These are phyloP conservation scores for Athrips mouffetella DNA, from an alignment of 2,888 invertebrate species.

Conservation along the genomic window DNA sequence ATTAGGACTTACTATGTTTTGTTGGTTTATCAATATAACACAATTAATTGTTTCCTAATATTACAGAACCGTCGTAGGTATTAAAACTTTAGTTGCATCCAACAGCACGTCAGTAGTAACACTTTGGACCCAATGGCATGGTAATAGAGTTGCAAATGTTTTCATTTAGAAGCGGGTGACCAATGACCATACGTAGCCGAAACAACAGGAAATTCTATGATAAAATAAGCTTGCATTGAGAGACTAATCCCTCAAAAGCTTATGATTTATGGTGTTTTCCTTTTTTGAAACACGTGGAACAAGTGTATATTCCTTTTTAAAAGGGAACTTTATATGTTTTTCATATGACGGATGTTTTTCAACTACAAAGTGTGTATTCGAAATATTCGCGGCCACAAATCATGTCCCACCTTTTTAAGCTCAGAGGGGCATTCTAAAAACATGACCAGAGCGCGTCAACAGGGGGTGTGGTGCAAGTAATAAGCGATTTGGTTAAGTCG, in stretches of 20 bases:
- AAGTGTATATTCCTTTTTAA: conserved; percentile 4
- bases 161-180: too few species aligned
- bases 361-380: conserved; percentile 40
- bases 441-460: conserved; percentile 13
- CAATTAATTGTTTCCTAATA: too few species aligned
- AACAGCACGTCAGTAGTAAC: too few species aligned
- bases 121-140: too few species aligned
- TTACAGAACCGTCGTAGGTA: too few species aligned
- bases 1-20: too few species aligned
- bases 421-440: conserved; percentile 61
- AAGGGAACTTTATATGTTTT: conserved; percentile 9
- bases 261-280: conserved; percentile 5
- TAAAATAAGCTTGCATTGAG: conserved; percentile 16
- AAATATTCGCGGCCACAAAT: conserved; percentile 64
- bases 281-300: conserved; percentile 2
- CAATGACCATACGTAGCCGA: too few species aligned
- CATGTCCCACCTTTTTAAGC: conserved; percentile 59
- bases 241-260: conserved; percentile 12
- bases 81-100: too few species aligned
- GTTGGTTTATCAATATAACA: too few species aligned
- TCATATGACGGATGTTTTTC: conserved; percentile 17
- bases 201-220: conserved; percentile 22
- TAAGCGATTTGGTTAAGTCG: not conserved
- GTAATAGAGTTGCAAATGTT: too few species aligned
- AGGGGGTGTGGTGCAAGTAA: not conserved